Percentiles rank a stretch among this genome's conserved stretches.
Evolutionary conservation across 64 coral and sea anemone genomes (phyloP).

Genomic region (Anthopleura sola): DNA sequence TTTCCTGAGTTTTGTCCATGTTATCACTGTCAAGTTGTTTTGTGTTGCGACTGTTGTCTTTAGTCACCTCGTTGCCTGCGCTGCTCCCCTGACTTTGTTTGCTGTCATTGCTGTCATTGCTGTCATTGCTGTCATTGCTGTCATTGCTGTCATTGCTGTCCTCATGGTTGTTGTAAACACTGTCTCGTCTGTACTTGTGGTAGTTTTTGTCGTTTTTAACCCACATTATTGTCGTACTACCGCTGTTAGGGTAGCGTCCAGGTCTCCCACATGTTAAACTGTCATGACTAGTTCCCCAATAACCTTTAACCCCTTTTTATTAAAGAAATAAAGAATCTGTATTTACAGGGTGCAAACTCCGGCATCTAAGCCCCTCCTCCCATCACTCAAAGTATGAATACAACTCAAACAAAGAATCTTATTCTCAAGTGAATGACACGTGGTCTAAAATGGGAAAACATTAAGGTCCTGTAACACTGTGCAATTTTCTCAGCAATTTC

Average conservation of each 20-base stretch:
- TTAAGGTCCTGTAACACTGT: too few species aligned
- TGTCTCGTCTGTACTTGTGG: not conserved
- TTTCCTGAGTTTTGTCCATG: too few species aligned
- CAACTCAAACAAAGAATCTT: too few species aligned
- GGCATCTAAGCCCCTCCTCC: too few species aligned
- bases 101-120: not conserved
- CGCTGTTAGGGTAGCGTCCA: conserved; percentile 63
- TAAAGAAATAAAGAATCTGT: not conserved
- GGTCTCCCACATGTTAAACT: conserved; percentile 61
- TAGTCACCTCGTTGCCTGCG: too few species aligned
- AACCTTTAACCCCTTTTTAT: conserved; percentile 63
- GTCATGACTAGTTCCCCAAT: conserved; percentile 34
- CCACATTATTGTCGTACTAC: conserved; percentile 54
- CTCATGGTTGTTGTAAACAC: not conserved
- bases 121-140: not conserved
- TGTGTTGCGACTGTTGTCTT: too few species aligned
- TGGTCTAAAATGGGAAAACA: too few species aligned
- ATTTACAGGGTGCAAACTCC: not conserved
- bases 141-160: not conserved
- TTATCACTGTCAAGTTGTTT: too few species aligned
- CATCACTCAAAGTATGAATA: too few species aligned
- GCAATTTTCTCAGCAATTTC: too few species aligned
- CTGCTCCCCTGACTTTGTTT: too few species aligned
- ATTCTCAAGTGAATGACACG: too few species aligned
- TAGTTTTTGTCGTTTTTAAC: not conserved